phyloP scores from a whole-genome alignment of 2,797 vertebrate genomes.

The Mionectes olivaceus region DNA sequence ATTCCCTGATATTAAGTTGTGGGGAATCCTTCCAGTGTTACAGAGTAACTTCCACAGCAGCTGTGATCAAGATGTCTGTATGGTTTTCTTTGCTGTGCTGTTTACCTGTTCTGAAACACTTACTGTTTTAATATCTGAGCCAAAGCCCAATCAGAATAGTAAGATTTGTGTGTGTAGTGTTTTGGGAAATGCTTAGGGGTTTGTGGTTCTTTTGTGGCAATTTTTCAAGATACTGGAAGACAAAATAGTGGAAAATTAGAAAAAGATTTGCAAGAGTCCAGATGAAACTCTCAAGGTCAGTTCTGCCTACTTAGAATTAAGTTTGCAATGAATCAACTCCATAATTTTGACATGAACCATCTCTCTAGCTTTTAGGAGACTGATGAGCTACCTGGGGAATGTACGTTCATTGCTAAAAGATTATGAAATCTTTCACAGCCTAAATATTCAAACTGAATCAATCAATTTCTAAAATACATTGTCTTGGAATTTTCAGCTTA shows the following conservation, averaged over 20 bases:
- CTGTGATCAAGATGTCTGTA: conserved; percentile 71
- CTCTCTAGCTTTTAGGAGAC: background rate
- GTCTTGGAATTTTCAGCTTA: background rate
- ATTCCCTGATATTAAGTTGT: conserved; percentile 50
- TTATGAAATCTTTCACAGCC: background rate
- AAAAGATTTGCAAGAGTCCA: background rate
- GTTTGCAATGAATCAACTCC: background rate
- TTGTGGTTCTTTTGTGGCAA: background rate
- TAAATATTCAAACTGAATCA: background rate
- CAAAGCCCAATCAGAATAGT: background rate
- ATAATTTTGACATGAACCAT: conserved; percentile 17
- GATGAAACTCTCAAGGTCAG: background rate
- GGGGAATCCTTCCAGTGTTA: conserved; percentile 58
- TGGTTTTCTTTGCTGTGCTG: background rate
- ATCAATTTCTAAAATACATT: background rate
- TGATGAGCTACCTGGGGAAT: conserved; percentile 22
- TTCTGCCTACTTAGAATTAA: background rate
- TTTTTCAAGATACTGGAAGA: background rate
- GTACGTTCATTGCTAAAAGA: background rate
- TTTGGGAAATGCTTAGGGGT: background rate
- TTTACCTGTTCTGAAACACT: conserved; percentile 55
- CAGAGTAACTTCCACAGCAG: conserved; percentile 34
- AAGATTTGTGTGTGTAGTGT: background rate
- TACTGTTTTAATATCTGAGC: background rate
- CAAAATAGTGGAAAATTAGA: conserved; percentile 12